phyloP scores from a whole-genome alignment of 2,113 vertebrate genomes.

The Nothocercus julius region DNA sequence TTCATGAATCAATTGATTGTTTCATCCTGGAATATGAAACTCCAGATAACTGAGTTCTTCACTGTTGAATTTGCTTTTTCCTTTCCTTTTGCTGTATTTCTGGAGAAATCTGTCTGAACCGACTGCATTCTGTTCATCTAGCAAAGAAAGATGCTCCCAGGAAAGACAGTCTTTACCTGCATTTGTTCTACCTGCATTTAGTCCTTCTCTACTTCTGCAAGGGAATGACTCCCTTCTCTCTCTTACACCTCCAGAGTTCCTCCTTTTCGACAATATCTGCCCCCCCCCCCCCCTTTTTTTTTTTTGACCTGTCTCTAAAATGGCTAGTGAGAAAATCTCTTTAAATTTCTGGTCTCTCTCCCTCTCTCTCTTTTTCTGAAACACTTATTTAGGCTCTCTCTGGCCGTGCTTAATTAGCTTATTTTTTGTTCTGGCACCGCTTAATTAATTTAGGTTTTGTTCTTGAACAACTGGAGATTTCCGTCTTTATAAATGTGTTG shows the following conservation, averaged over 20 bases:
- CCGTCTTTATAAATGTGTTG: background rate
- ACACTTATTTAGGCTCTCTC: background rate
- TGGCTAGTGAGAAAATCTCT: no score
- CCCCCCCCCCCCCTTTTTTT: no score
- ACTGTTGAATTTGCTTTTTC: accelerated
- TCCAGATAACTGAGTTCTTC: background rate
- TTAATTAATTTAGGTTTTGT: background rate
- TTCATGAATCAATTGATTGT: no score
- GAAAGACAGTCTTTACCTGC: background rate
- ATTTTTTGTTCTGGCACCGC: background rate
- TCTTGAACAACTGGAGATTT: background rate
- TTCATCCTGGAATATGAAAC: no score
- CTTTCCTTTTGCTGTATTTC: background rate
- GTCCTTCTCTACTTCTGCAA: background rate
- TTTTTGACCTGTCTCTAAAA: no score
- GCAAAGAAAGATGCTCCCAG: accelerated
- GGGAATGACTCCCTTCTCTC: background rate
- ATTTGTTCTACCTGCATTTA: background rate
- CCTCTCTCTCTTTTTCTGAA: no score
- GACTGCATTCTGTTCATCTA: accelerated
- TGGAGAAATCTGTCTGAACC: background rate
- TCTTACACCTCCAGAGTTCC: background rate
- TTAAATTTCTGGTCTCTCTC: background rate
- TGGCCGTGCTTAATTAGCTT: background rate
- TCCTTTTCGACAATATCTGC: accelerated